Conservation (phyloP, 2,888 invertebrate genomes). For the Globia sparganii region DNA sequence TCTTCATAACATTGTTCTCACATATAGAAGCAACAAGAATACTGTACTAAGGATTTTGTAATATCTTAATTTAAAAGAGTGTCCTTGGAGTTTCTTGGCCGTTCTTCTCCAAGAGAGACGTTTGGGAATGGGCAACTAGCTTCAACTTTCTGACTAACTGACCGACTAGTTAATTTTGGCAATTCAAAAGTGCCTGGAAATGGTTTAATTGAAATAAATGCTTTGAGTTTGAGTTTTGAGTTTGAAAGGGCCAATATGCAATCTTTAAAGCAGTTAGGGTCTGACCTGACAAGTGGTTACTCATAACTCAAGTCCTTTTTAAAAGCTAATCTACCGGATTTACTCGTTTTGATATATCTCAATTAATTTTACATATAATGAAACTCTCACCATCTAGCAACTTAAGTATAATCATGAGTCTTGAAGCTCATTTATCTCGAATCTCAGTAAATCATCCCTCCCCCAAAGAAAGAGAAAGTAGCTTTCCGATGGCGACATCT, state of each 20-base stretch:
- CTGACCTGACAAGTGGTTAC: not conserved
- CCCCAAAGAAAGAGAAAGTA: conserved; percentile 43
- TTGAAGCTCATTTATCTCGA: conserved; percentile 24
- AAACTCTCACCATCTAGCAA: conserved; percentile 6
- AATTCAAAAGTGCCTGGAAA: no score
- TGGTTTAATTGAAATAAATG: no score
- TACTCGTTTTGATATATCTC: not conserved
- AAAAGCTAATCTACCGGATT: not conserved
- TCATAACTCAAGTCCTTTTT: not conserved
- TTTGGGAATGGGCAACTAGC: no score
- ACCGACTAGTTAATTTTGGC: no score
- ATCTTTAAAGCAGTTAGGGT: not conserved
- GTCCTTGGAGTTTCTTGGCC: no score
- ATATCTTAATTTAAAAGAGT: no score
- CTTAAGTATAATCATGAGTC: conserved; percentile 7
- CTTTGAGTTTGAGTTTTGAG: no score
- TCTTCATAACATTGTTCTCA: no score
- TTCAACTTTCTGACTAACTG: no score
- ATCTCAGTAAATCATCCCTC: conserved; percentile 20
- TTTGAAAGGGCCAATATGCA: not conserved
- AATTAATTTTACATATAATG: conserved; percentile 11
- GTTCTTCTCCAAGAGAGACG: no score
- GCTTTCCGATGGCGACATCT: conserved; percentile 32
- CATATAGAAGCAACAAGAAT: no score
- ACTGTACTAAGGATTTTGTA: no score